These are phyloP conservation scores for Artemia sp. DNA, from an alignment of 2,888 invertebrate species.

Conservation along the genomic window DNA sequence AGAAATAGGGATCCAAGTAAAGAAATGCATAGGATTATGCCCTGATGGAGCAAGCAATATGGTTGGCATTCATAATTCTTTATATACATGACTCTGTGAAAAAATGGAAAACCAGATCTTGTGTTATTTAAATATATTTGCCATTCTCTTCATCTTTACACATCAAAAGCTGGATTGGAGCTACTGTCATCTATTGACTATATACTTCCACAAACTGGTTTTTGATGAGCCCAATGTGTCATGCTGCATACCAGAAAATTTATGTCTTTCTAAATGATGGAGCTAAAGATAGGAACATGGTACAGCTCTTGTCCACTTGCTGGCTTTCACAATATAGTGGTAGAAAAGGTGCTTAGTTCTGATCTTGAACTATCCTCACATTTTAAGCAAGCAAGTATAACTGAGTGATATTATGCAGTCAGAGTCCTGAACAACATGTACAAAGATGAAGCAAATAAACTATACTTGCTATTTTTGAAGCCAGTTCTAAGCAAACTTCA, in stretches of 20 bases:
- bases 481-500: too few species aligned
- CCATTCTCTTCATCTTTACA: too few species aligned
- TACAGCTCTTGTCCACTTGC: constrained; percentile 25
- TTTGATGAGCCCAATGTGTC: constrained; percentile 25
- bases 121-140: too few species aligned
- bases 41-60: constrained; percentile 3
- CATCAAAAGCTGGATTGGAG: constrained; percentile 24
- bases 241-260: constrained; percentile 23
- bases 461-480: too few species aligned
- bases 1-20: background rate
- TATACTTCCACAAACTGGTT: constrained; percentile 28
- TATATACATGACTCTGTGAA: background rate
- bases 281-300: constrained; percentile 13
- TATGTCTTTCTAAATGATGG: constrained; percentile 24
- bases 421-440: constrained; percentile 21
- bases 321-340: background rate
- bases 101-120: background rate
- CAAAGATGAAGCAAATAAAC: too few species aligned
- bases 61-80: constrained; percentile 5
- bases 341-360: constrained; percentile 26
- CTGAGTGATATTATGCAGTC: constrained; percentile 26
- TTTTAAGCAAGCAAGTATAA: constrained; percentile 24
- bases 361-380: constrained; percentile 26
- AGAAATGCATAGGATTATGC: background rate
- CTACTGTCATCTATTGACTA: constrained; percentile 27